These are phyloP conservation scores for Pseudachorutes palmiensis DNA, from an alignment of 1,140 invertebrate species.

Conservation along the genomic window DNA sequence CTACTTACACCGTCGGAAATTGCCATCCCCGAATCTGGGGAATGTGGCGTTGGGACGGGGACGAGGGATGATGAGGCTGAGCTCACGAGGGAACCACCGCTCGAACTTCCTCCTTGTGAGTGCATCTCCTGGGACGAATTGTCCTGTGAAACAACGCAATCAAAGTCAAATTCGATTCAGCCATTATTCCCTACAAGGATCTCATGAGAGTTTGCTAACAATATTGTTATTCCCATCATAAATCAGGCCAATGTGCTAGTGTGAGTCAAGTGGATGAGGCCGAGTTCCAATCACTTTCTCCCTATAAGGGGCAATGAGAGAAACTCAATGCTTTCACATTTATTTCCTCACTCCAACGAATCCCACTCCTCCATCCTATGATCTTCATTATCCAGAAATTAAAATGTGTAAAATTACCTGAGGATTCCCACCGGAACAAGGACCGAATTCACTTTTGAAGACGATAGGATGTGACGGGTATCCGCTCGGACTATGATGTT, in stretches of 20 bases:
- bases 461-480: slow-evolving; percentile 6
- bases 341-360: no score
- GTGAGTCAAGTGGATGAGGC: no score
- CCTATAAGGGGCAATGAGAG: no score
- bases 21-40: slow-evolving; percentile 38
- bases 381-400: neutral
- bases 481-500: slow-evolving; percentile 27
- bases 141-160: slow-evolving; percentile 23
- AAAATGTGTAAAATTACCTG: slow-evolving; percentile 26
- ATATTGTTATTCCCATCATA: neutral
- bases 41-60: slow-evolving; percentile 33
- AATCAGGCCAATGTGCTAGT: no score
- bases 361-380: no score
- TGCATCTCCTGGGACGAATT: slow-evolving; percentile 35
- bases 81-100: slow-evolving; percentile 28
- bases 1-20: slow-evolving; percentile 37
- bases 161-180: slow-evolving; percentile 13
- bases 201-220: slow-evolving; percentile 1
- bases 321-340: no score
- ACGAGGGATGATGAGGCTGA: slow-evolving; percentile 19
- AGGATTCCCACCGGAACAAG: slow-evolving; percentile 35
- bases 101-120: slow-evolving; percentile 1
- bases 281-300: no score
- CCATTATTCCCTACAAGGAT: neutral
- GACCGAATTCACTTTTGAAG: slow-evolving; percentile 38